Conservation (phyloP, 2,797 vertebrate species). For the Cuniculus paca region DNA sequence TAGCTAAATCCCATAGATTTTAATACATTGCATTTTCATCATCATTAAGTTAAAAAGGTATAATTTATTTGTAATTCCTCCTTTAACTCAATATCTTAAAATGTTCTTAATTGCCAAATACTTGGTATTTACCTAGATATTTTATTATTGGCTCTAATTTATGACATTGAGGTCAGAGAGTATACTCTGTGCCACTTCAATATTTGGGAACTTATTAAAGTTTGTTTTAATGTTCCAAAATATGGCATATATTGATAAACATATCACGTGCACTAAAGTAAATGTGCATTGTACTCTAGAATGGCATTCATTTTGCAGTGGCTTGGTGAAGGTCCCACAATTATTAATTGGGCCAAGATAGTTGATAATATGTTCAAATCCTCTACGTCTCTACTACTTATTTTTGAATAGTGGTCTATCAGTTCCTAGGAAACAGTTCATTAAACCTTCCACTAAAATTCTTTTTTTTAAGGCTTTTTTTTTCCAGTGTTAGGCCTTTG, state of each 20-base stretch:
- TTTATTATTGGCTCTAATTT: neutral
- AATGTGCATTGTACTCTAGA: neutral
- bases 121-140: slow-evolving; percentile 19
- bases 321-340: neutral
- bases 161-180: neutral
- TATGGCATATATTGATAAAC: neutral
- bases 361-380: neutral
- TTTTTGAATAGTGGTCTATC: neutral
- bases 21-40: neutral
- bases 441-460: slow-evolving; percentile 8
- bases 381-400: neutral
- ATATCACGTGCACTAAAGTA: neutral
- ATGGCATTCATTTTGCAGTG: neutral
- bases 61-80: slow-evolving; percentile 25
- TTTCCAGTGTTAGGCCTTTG: neutral
- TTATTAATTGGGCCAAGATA: neutral
- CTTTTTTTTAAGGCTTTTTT: neutral
- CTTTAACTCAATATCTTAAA: slow-evolving; percentile 1
- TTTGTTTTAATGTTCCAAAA: neutral
- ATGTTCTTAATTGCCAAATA: slow-evolving; percentile 44
- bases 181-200: neutral
- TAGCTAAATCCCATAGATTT: neutral
- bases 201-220: slow-evolving; percentile 30
- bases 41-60: slow-evolving; percentile 33
- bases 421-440: neutral